Evolutionary conservation across 2,797 vertebrate species (phyloP).

Genomic region (Epinephelus awoara): DNA sequence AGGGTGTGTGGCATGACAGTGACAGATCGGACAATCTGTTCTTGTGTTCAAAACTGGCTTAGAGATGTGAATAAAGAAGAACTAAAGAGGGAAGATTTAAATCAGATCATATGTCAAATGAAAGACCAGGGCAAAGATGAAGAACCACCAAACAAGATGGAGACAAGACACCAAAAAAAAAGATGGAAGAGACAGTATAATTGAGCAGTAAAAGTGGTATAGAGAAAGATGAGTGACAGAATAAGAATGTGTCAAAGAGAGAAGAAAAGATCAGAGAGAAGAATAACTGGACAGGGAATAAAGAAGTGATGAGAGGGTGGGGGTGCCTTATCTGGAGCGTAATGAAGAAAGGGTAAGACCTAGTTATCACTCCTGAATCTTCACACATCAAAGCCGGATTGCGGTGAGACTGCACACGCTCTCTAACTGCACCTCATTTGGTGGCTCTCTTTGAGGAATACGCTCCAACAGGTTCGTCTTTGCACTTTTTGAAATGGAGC

Average conservation of each 20-base stretch:
- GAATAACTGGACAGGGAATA: conserved; percentile 42
- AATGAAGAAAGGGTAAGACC: conserved; percentile 70
- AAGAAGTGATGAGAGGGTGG: conserved; percentile 55
- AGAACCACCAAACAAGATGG: conserved; percentile 7
- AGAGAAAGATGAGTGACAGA: conserved; percentile 52
- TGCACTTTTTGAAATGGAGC: conserved; percentile 42
- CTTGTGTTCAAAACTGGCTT: conserved; percentile 37
- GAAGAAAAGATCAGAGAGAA: conserved; percentile 58
- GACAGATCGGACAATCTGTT: conserved; percentile 41
- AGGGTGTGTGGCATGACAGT: conserved; percentile 46
- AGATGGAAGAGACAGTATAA: conserved; percentile 33
- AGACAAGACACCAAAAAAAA: conserved; percentile 13
- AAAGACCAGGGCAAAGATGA: conserved; percentile 5
- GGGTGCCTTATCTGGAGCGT: conserved; percentile 57
- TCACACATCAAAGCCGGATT: conserved; percentile 71
- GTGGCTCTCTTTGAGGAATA: conserved; percentile 55
- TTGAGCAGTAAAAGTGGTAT: conserved; percentile 40
- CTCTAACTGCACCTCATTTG: conserved; percentile 64
- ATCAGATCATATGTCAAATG: conserved; percentile 36
- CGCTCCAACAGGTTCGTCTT: conserved; percentile 46
- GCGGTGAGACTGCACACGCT: conserved; percentile 42
- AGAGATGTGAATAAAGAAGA: conserved; percentile 35
- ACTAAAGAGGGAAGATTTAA: conserved; percentile 29
- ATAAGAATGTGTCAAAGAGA: conserved; percentile 53
- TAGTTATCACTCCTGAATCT: conserved; percentile 72